Evolutionary conservation across 2,888 invertebrate species (phyloP).

Genomic region (Calliphora vomitoria): DNA sequence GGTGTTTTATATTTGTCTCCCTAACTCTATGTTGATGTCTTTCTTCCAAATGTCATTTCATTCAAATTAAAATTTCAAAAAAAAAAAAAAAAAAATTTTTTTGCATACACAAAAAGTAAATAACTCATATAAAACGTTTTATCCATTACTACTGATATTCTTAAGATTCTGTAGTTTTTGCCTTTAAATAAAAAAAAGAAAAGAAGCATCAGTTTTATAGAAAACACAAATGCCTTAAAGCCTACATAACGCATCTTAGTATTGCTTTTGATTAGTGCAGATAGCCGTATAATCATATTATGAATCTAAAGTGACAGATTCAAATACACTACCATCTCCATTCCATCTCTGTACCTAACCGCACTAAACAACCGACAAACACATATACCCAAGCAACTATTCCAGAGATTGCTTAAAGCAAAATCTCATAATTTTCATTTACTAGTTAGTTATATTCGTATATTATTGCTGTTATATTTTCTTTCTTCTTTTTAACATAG

Average conservation of each 20-base stretch:
- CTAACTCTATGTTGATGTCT: no score
- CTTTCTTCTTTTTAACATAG: background rate
- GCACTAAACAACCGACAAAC: background rate
- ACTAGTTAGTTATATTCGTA: conserved; percentile 4
- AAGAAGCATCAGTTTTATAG: no score
- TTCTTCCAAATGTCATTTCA: no score
- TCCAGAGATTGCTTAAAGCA: background rate
- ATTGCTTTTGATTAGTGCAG: conserved; percentile 20
- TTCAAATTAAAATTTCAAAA: no score
- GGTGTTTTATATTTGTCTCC: no score
- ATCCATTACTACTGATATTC: no score
- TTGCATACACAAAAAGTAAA: no score
- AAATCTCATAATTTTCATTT: conserved; percentile 34
- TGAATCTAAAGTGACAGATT: conserved; percentile 31
- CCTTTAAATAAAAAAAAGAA: no score
- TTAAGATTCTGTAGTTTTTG: no score
- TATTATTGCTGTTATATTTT: background rate
- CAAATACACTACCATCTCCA: background rate
- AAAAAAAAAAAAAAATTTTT: no score
- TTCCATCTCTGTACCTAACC: background rate
- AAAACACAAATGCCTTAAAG: conserved; percentile 2
- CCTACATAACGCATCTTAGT: conserved; percentile 4
- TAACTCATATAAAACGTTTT: no score
- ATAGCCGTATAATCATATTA: conserved; percentile 36
- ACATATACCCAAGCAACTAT: background rate